Percentiles rank a stretch among this genome's conserved stretches.
Conservation (phyloP, 2,888 invertebrate genomes). For the Balanococcus diminutus region DNA sequence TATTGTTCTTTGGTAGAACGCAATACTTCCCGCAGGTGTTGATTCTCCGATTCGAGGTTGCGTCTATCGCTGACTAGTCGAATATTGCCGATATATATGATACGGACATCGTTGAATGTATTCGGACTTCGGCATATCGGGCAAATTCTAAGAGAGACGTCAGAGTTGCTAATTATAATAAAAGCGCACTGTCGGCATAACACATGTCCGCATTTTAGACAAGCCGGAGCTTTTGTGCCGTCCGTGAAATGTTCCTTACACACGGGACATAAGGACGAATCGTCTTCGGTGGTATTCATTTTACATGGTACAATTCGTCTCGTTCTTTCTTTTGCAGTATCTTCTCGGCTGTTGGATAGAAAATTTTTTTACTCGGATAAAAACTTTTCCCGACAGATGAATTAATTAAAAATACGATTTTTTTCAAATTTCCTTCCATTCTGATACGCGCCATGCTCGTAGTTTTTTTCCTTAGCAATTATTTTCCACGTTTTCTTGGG, state of each 20-base stretch:
- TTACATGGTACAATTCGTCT: slow-evolving; percentile 34
- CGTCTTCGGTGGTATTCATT: slow-evolving; percentile 42
- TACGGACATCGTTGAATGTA: slow-evolving; percentile 41
- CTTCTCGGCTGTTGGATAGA: slow-evolving; percentile 37
- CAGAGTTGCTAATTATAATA: slow-evolving; percentile 42
- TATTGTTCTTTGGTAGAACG: slow-evolving; percentile 42
- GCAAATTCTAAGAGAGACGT: slow-evolving; percentile 45
- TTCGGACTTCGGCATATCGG: slow-evolving; percentile 46
- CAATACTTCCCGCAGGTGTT: slow-evolving; percentile 21
- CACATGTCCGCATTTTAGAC: slow-evolving; percentile 48
- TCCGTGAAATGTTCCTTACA: slow-evolving; percentile 53
- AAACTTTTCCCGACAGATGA: slow-evolving; percentile 37
- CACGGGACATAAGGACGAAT: slow-evolving; percentile 48
- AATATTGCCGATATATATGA: slow-evolving; percentile 43
- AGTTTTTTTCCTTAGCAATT: neutral
- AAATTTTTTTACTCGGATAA: slow-evolving; percentile 36
- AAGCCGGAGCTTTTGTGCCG: slow-evolving; percentile 43
- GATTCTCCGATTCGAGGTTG: slow-evolving; percentile 34
- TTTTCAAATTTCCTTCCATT: neutral
- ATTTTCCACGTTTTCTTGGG: neutral
- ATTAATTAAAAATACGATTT: slow-evolving; percentile 28
- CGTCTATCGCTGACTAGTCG: slow-evolving; percentile 1
- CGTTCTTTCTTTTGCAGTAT: neutral
- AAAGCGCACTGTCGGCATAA: slow-evolving; percentile 48
- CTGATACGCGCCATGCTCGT: neutral